These are phyloP conservation scores for Phataginus tetradactyla DNA, from an alignment of 2,797 vertebrate species.

Conservation along the genomic window DNA sequence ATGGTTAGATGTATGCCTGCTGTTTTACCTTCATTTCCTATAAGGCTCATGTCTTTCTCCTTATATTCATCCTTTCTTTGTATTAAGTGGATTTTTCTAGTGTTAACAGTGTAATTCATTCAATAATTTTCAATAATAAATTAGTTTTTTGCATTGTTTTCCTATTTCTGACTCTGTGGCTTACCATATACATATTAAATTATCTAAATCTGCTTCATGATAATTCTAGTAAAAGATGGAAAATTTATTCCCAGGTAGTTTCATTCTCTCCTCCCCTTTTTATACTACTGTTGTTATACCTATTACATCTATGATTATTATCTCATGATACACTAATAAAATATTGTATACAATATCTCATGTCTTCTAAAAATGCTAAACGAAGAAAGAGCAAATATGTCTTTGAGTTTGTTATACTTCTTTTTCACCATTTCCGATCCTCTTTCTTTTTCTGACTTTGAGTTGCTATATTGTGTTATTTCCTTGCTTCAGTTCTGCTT, in stretches of 20 bases:
- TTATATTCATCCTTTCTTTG: background rate
- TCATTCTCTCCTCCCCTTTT: background rate
- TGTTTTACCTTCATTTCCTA: background rate
- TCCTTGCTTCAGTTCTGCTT: background rate
- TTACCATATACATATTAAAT: background rate
- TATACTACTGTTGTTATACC: background rate
- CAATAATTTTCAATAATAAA: background rate
- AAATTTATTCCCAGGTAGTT: background rate
- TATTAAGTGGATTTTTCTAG: background rate
- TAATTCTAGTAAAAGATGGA: background rate
- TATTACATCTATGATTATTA: background rate
- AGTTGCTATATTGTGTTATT: background rate
- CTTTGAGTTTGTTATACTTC: background rate
- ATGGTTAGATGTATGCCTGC: background rate
- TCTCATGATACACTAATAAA: background rate
- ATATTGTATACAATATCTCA: background rate
- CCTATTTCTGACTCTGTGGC: background rate
- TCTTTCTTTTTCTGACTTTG: slow-evolving; percentile 13
- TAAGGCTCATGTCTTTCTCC: background rate
- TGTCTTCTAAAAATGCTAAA: background rate
- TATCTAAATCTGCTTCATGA: background rate
- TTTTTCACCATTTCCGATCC: background rate
- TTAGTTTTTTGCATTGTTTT: background rate
- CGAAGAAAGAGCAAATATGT: background rate
- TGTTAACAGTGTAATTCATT: background rate